Base-by-base conservation (phyloP, 1,140 invertebrate species). In the Doryteuthis pealeii region DNA sequence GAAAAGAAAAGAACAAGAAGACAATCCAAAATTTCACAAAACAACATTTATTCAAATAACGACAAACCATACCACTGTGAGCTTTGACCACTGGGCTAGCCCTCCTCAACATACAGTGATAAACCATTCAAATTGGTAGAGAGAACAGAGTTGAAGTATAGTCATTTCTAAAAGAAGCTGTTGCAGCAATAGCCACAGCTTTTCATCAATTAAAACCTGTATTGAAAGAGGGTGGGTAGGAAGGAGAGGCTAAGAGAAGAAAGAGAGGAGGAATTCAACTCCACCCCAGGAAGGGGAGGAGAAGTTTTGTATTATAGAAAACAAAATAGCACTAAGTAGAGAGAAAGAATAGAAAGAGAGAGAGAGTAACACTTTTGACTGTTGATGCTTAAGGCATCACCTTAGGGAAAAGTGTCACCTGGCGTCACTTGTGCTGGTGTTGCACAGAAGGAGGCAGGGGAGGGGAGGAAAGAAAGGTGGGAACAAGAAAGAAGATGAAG, bases 31-130 rank as follows among this genome's bases (percentile, higher is more conserved):
- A 28, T 71, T 76, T 72, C 78, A 79, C 78, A 83, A 82, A 83
- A 83, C 82, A 83, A 83, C 82, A 83, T 83, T 83, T 83, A 83
- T 80, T 81, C 77, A 77, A 83, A 83, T 76, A 78, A 74, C 65
- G 73, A 74, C 70, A 74, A 49, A n/a, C 70, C 70, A 49, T 71
- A 49, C 70, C 70, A 71, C 49, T 71, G 70, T 30, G 70, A 71
- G 70, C 66, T 68, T 68, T 68, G 66, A 68, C 66, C 66, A 68
- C 66, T 68, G 66, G 66, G 66, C 31, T 68, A 68, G 66, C 66
- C 66, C 66, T 68, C 66, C 66, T 5, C 66, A 68, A 68, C 66
- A 30, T 68, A 68, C 66, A 68, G 66, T 68, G 66, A 68, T 68
- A 32, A 68, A 68, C n/a, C 66, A 68, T 68, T 68, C 3, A 68